Percentiles rank a stretch among this genome's conserved stretches.
These are phyloP conservation scores for Bombus huntii DNA, from an alignment of 1,140 invertebrate genomes.

Conservation along the genomic window DNA sequence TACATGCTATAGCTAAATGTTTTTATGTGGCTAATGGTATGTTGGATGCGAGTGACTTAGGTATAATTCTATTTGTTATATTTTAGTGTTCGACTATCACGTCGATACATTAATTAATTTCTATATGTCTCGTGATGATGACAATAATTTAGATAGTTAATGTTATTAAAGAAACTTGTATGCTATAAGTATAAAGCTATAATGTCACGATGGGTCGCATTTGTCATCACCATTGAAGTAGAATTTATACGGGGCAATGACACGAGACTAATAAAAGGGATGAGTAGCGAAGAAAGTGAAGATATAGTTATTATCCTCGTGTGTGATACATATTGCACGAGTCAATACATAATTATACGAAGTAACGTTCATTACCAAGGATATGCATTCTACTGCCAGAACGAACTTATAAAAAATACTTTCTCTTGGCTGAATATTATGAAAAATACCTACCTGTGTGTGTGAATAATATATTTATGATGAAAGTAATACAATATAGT, in stretches of 20 bases:
- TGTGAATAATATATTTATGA: conserved; percentile 50
- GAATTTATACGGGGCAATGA: conserved; percentile 10
- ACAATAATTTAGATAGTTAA: conserved; percentile 75
- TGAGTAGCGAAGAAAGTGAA: neutral
- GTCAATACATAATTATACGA: conserved; percentile 18
- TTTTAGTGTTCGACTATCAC: conserved; percentile 23
- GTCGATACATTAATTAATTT: conserved; percentile 47
- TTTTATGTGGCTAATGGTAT: conserved; percentile 65
- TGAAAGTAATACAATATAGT: conserved; percentile 44
- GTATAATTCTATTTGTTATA: conserved; percentile 68
- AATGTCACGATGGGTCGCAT: conserved; percentile 39
- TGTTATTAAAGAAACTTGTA: conserved; percentile 59
- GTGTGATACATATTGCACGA: conserved; percentile 5
- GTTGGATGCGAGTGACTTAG: conserved; percentile 53
- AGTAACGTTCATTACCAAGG: conserved; percentile 14
- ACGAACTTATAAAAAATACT: neutral
- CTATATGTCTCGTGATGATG: conserved; percentile 70
- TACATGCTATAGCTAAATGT: conserved; percentile 70
- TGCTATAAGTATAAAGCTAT: conserved; percentile 50
- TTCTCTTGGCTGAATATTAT: conserved; percentile 25
- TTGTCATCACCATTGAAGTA: conserved; percentile 49
- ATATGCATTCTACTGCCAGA: conserved; percentile 40
- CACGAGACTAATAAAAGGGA: conserved; percentile 24
- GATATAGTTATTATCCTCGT: conserved; percentile 15
- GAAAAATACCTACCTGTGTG: conserved; percentile 29